Evolutionary conservation across 2,113 vertebrate genomes (phyloP), one percentile per base, ranked within the genome.

Genomic region (Trachemys scripta): DNA sequence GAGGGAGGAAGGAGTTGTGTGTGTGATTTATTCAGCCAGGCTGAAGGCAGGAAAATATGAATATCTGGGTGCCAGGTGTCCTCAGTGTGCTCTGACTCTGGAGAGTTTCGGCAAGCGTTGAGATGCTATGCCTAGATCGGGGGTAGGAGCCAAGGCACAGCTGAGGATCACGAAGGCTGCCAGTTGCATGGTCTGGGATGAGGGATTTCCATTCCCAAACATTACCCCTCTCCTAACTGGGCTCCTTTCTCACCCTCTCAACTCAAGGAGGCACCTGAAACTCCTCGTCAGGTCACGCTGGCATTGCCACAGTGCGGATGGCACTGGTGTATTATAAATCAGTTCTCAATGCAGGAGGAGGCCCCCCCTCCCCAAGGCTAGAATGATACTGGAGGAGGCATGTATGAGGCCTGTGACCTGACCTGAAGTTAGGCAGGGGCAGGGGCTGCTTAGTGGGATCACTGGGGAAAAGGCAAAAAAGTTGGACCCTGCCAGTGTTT

Each of bases 51-150:
- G 56, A 93, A 93, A 90, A 75, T 24, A 65, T n/a, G 11, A 93
- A 10, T 92, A 17, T 0, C 0, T 1, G 27, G 0, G 1, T 85
- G 38, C 35, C 80, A 31, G 6, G 3, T 11, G 47, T 79, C 92
- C 35, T 72, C n/a, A 62, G 49, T 22, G 56, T 8, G 14, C 1
- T 8, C 16, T n/a, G 79, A 56, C 82, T 84, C 72, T 57, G 57
- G 53, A 87, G 38, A 24, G 25, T 14, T 12, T 6, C 0, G 76
- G 51, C 16, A 2, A 9, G 29, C 35, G 42, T 85, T 79, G 14
- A 82, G 59, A 51, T 20, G 17, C 16, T 65, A 82, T 51, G 50
- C 25, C 12, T n/a, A 76, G 24, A 54, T 1, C 3, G 16, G 27
- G 53, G 50, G 95, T 47, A 38, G 62, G 62, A 88, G 85, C 56